Conservation (phyloP, 2,888 invertebrate species). For the Chrysolina haemoptera region DNA sequence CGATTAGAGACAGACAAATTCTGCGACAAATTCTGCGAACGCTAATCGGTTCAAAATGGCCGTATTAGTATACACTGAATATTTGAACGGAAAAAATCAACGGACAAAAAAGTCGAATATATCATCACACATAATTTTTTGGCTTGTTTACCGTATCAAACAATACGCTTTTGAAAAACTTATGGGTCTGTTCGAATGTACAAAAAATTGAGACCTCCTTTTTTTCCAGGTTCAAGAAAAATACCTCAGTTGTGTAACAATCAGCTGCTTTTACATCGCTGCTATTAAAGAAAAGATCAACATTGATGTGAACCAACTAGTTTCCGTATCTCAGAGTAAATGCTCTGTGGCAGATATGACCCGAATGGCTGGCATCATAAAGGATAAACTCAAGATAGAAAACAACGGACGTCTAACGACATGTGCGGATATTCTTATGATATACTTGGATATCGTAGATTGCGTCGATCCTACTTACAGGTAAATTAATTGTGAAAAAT, state of each 20-base stretch:
- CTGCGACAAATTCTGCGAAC: too few relatives aligned
- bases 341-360: constrained; percentile 88
- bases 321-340: constrained; percentile 79
- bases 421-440: constrained; percentile 77
- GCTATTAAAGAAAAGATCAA: constrained; percentile 77
- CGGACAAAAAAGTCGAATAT: too few relatives aligned
- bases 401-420: constrained; percentile 76
- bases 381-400: constrained; percentile 81
- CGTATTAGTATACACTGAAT: too few relatives aligned
- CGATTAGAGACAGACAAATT: too few relatives aligned
- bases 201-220: not conserved
- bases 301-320: constrained; percentile 78
- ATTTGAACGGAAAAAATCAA: too few relatives aligned
- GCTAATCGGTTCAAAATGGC: too few relatives aligned
- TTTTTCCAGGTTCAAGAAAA: constrained; percentile 77
- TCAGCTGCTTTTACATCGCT: constrained; percentile 89
- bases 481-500: constrained; percentile 5
- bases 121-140: too few relatives aligned
- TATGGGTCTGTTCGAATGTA: too few relatives aligned
- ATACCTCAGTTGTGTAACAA: constrained; percentile 90
- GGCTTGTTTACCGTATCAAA: too few relatives aligned
- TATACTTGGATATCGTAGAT: constrained; percentile 77
- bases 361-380: constrained; percentile 89
- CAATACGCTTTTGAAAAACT: too few relatives aligned
- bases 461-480: constrained; percentile 56